phyloP scores from a whole-genome alignment of 2,113 vertebrate genomes.

The Paradoxurus hermaphroditus region DNA sequence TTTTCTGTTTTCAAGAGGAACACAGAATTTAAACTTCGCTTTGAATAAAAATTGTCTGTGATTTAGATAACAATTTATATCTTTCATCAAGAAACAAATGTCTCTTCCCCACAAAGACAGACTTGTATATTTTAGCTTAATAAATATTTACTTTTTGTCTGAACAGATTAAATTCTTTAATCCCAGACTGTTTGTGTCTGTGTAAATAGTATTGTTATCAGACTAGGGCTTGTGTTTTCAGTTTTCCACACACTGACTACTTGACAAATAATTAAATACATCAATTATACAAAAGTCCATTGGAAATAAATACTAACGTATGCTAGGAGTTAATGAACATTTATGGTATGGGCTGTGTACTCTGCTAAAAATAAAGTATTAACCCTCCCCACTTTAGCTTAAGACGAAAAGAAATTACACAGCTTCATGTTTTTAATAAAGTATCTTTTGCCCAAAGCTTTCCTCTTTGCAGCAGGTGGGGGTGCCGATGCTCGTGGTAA shows the following conservation, averaged over 20 bases:
- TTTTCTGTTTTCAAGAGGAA: conserved; percentile 58
- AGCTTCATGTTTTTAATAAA: neutral
- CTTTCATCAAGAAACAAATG: conserved; percentile 72
- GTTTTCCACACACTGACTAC: conserved; percentile 13
- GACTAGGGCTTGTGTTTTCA: conserved; percentile 55
- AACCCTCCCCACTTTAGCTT: neutral
- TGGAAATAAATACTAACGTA: conserved; percentile 22
- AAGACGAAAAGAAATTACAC: conserved; percentile 37
- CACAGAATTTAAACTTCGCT: conserved; percentile 44
- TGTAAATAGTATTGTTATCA: conserved; percentile 68
- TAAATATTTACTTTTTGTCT: conserved; percentile 82
- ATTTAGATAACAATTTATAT: conserved; percentile 72
- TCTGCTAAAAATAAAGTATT: conserved; percentile 20
- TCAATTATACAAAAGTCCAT: conserved; percentile 14
- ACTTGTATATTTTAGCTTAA: conserved; percentile 67
- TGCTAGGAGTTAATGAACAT: neutral
- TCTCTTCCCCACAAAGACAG: conserved; percentile 65
- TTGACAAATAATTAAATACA: conserved; percentile 40
- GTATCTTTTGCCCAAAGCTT: conserved; percentile 8
- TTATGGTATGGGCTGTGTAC: neutral
- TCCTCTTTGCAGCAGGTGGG: neutral
- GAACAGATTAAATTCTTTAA: conserved; percentile 75
- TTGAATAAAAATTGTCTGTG: conserved; percentile 54
- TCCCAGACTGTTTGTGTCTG: conserved; percentile 71
- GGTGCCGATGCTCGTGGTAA: neutral